A percentile compares a stretch with the other conserved stretches of the same genome.
These are phyloP conservation scores for Suricata suricatta DNA, from an alignment of 2,113 vertebrate species.

Conservation along the genomic window DNA sequence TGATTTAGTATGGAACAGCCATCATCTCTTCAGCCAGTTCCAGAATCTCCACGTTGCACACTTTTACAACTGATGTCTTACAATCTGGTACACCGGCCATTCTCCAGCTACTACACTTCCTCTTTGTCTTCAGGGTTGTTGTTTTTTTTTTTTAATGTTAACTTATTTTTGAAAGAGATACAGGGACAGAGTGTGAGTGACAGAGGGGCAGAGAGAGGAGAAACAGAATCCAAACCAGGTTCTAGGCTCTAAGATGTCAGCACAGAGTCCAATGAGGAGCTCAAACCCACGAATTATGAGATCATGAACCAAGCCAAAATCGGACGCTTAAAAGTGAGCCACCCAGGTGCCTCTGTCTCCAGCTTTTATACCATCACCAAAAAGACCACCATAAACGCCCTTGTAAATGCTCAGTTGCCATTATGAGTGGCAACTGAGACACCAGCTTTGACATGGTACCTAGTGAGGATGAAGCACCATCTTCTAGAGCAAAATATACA, in stretches of 20 bases:
- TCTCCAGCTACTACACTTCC: neutral
- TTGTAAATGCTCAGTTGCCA: neutral
- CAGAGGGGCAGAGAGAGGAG: too few species aligned
- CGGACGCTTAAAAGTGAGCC: too few species aligned
- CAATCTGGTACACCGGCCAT: neutral
- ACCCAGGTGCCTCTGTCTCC: neutral
- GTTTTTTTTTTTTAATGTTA: too few species aligned
- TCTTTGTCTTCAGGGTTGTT: too few species aligned
- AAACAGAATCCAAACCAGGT: too few species aligned
- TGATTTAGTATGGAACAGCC: neutral
- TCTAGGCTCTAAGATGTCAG: too few species aligned
- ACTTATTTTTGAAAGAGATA: too few species aligned
- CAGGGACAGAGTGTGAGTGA: too few species aligned
- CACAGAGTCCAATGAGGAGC: too few species aligned
- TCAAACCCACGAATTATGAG: too few species aligned
- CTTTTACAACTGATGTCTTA: neutral
- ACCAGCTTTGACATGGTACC: neutral
- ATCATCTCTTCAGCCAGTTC: neutral
- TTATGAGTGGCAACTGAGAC: neutral
- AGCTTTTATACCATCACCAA: neutral
- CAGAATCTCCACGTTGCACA: neutral
- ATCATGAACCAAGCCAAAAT: too few species aligned
- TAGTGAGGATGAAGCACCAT: neutral
- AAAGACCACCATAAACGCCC: neutral
- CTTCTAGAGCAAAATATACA: neutral